Conservation (phyloP, 1,140 invertebrate genomes). For the Drosophila truncata region DNA sequence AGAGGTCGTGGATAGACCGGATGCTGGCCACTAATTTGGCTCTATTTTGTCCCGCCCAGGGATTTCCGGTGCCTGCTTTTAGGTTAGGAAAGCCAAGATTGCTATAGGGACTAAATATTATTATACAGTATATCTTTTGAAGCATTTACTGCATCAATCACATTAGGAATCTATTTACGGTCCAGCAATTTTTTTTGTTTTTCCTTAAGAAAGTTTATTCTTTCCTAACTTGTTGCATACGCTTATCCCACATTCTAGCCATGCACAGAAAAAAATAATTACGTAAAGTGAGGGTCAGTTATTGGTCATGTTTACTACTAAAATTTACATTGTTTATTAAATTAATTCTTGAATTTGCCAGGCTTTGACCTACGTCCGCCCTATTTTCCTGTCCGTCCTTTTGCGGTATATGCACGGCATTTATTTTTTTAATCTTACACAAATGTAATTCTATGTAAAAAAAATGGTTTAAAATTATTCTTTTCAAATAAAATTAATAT, state of each 20-base stretch:
- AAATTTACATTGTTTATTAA: not conserved
- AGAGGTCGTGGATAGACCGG: conserved; percentile 87
- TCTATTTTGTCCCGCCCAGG: conserved; percentile 88
- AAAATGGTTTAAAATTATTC: not conserved
- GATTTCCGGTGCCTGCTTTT: conserved; percentile 88
- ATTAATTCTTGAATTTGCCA: no score
- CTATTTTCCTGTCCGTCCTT: no score
- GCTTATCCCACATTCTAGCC: not conserved
- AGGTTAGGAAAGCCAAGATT: conserved; percentile 86
- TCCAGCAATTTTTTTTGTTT: not conserved
- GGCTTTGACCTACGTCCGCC: no score
- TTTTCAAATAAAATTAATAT: not conserved
- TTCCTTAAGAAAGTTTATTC: not conserved
- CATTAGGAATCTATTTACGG: not conserved
- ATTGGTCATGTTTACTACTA: no score
- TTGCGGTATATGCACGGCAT: no score
- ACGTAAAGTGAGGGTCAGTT: not conserved
- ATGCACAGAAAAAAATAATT: not conserved
- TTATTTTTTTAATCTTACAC: no score
- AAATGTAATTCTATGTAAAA: not conserved
- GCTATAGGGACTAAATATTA: not conserved
- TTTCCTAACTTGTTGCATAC: not conserved
- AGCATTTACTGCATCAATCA: not conserved
- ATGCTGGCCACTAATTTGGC: conserved; percentile 59
- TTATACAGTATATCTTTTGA: not conserved